Evolutionary conservation across 2,113 vertebrate species (phyloP).

Genomic region (Marmota monax): DNA sequence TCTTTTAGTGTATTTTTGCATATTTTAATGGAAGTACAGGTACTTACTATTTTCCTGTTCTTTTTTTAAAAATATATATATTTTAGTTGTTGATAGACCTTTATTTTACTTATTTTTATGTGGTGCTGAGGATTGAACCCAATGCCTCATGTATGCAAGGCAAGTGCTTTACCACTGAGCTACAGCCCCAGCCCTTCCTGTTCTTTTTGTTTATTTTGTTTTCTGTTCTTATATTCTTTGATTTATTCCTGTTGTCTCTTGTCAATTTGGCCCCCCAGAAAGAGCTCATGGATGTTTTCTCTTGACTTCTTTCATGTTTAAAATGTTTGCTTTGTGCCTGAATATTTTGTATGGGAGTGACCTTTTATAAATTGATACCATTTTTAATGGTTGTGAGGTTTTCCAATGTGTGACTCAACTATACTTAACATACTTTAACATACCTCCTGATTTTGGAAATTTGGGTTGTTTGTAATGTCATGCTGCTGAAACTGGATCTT

Average conservation of each 20-base stretch:
- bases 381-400: constrained; percentile 2
- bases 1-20: neutral
- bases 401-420: neutral
- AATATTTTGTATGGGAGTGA: neutral
- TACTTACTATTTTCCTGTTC: neutral
- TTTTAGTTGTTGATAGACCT: too few relatives aligned
- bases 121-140: too few relatives aligned
- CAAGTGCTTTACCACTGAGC: too few relatives aligned
- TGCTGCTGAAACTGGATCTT: neutral
- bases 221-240: neutral
- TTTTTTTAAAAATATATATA: too few relatives aligned
- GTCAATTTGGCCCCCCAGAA: neutral
- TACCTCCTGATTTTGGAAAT: constrained; percentile 5
- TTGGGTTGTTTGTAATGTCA: neutral
- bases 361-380: neutral
- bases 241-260: neutral
- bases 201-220: neutral
- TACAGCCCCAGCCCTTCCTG: too few relatives aligned
- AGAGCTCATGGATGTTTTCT: neutral
- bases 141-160: too few relatives aligned
- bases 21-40: neutral
- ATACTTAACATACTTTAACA: neutral
- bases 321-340: neutral
- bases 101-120: too few relatives aligned
- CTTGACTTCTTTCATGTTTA: neutral